phyloP scores from a whole-genome alignment of 2,113 vertebrate species.

The Meriones unguiculatus region DNA sequence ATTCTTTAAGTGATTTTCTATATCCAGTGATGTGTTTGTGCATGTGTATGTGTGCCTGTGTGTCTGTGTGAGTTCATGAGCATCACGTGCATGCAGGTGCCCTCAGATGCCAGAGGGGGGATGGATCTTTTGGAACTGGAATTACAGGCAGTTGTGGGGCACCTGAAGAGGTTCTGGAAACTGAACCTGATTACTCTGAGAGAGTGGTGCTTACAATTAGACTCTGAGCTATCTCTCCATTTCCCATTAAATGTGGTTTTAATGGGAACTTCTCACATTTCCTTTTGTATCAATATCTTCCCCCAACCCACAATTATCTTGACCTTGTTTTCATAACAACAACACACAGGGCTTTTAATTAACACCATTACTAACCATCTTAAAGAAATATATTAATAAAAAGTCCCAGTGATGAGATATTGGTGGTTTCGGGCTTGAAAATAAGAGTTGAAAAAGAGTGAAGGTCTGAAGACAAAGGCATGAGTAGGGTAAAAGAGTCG shows the following conservation, averaged over 20 bases:
- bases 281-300: neutral
- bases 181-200: neutral
- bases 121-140: neutral
- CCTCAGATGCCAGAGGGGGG: neutral
- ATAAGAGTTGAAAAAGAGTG: neutral
- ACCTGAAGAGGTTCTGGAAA: neutral
- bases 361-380: neutral
- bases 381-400: constrained; percentile 44
- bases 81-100: neutral
- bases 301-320: neutral
- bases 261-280: neutral
- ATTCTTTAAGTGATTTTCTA: neutral
- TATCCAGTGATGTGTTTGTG: neutral
- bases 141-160: neutral
- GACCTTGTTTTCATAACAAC: neutral
- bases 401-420: neutral
- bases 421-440: constrained; percentile 7
- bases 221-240: neutral
- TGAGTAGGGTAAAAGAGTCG: neutral
- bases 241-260: neutral
- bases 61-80: neutral
- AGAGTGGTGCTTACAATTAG: neutral
- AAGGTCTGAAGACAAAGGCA: neutral
- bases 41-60: neutral
- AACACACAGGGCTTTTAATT: neutral